Base-by-base conservation (phyloP, 2,113 vertebrate genomes). In the Phyllostomus discolor region DNA sequence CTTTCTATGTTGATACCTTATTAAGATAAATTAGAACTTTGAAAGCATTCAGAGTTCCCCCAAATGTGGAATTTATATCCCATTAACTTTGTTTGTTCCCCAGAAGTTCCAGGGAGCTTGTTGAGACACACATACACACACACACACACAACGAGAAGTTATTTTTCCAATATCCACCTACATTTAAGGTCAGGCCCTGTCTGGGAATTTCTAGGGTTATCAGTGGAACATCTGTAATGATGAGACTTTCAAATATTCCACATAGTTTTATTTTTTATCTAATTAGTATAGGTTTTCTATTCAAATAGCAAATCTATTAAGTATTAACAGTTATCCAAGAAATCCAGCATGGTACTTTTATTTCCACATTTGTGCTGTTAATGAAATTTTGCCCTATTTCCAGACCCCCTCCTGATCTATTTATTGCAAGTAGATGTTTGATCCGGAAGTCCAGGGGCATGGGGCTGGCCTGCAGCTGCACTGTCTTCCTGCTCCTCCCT, bases 51-150 rank as follows among this genome's bases (percentile, higher is more conserved):
- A 54, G 62, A 73, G 20, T 88, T 89, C 20, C 28, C 54, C 35
- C 22, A 94, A 95, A 89, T 73, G 54, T 81, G 50, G 57, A 70
- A 69, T 94, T 96, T 93, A 87, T 86, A 76, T 89, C 59, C 20
- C 28, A 33, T 38, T 85, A 79, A 54, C 9, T 93, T 83, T 62
- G 8, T 82, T 16, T 50, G 22, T 10, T 89, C 62, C 22, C 54
- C 48, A 85, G 38, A 92, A 91, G 12, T 85, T 72, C 73, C 7
- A 48, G 31, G 43, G 24, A 69, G 81, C 41, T 59, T 81, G 50
- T 10, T 26, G n/a, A 33, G 9, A 41, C 12, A 43, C 43, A 43
- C 43, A 43, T 9, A 43, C 43, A 43, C 43, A 43, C 43, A 43
- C 43, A 43, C 43, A 43, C 43, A 43, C 43, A 43, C 43, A 43